A percentile compares a stretch with the other conserved stretches of the same genome.
These are phyloP conservation scores for Tursiops truncatus DNA, from an alignment of 2,113 vertebrate genomes.

Conservation along the genomic window DNA sequence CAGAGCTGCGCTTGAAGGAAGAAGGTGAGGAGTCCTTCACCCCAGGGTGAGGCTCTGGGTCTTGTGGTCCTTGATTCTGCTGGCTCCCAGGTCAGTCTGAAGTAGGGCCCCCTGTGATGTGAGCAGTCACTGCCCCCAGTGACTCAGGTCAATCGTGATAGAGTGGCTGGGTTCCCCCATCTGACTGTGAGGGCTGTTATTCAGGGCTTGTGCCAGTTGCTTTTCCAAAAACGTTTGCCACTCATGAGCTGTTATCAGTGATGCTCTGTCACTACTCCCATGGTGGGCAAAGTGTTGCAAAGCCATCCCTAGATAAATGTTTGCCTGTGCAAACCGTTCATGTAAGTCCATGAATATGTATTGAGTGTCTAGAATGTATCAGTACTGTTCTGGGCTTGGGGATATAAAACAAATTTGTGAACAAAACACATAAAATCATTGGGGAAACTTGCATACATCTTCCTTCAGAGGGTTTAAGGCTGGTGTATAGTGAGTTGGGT, in stretches of 20 bases:
- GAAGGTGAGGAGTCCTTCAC: slow-evolving; percentile 77
- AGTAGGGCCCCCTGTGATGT: neutral
- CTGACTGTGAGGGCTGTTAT: neutral
- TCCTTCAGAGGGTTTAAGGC: neutral
- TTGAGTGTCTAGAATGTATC: neutral
- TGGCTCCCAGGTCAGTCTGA: neutral
- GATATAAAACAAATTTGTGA: neutral
- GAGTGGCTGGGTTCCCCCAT: neutral
- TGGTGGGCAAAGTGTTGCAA: neutral
- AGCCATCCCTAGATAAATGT: neutral
- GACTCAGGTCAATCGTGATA: neutral
- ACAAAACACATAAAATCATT: neutral
- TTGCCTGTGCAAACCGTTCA: neutral
- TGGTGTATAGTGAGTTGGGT: neutral
- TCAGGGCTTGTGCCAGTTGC: neutral
- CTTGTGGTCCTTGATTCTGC: neutral
- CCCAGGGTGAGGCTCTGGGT: neutral
- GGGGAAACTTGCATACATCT: neutral
- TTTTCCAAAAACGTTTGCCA: neutral
- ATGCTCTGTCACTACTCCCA: neutral
- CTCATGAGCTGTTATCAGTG: neutral
- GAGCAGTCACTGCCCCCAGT: neutral
- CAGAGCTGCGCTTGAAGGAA: slow-evolving; percentile 72
- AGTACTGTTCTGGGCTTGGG: neutral
- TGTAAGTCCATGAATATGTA: neutral